Evolutionary conservation across 2,888 invertebrate species (phyloP).

Genomic region (Thelaira solivaga): DNA sequence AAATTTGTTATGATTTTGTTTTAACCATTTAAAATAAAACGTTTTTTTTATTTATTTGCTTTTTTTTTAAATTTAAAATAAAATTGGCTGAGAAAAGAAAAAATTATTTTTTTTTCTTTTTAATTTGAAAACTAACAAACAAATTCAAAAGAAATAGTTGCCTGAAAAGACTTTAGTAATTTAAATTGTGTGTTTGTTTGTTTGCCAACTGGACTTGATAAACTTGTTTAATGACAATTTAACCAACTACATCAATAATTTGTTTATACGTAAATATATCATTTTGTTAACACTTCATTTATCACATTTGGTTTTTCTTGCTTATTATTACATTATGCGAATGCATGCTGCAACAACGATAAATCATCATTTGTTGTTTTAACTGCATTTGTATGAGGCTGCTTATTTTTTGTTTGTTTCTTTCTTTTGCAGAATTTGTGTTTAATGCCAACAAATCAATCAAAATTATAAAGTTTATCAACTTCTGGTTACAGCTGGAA

Average conservation of each 20-base stretch:
- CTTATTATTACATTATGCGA: no score
- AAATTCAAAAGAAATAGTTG: neutral
- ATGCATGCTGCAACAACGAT: no score
- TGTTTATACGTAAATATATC: conserved; percentile 32
- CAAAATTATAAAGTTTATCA: conserved; percentile 28
- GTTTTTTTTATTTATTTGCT: no score
- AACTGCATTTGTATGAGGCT: neutral
- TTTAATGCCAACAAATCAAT: conserved; percentile 51
- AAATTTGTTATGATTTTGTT: conserved; percentile 25
- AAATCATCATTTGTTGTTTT: conserved; percentile 50
- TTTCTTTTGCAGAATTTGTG: neutral
- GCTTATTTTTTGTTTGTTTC: neutral
- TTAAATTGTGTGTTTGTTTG: conserved; percentile 10
- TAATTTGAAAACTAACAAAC: neutral
- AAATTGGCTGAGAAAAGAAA: neutral
- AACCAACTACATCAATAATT: conserved; percentile 32
- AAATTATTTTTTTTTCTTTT: neutral
- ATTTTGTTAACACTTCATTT: conserved; percentile 54
- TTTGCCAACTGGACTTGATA: neutral
- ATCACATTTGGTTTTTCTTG: conserved; percentile 34
- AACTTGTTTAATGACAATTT: conserved; percentile 38
- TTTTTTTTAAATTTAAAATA: neutral
- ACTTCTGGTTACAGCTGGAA: conserved; percentile 9
- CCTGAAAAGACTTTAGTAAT: conserved; percentile 23
- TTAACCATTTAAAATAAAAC: neutral